Evolutionary conservation across 2,113 vertebrate genomes (phyloP), one percentile per base, ranked within the genome.

Genomic region (Siniperca knerii): DNA sequence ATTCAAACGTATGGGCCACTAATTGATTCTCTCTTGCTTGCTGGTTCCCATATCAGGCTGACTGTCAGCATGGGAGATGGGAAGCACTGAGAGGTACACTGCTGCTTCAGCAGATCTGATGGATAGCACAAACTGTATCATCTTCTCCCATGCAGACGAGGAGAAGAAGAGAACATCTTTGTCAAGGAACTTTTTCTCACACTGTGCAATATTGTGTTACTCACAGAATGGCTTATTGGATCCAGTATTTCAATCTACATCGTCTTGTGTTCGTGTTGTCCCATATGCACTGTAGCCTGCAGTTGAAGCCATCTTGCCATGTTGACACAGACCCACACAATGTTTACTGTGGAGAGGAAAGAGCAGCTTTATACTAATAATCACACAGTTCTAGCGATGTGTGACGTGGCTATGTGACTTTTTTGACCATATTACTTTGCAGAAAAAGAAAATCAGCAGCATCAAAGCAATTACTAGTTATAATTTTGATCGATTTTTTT

Each of bases 71-170:
- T 62, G 33, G 86, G 82, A 84, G 88, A 87, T 44, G 81, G 84
- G 79, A 70, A 64, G 74, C 65, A 75, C 57, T 84, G 73, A 84
- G 81, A 87, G 67, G 83, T 82, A 60, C 71, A 50, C 65, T 91
- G 92, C 93, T 86, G 86, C 61, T 78, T 94, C 94, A 94, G 93
- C 93, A 92, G 89, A 94, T 95, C 90, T 79, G 68, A 88, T 54
- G 77, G 77, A 89, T 92, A 79, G 44, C 68, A 61, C 58, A 81
- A 62, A 77, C 40, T 40, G 79, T 83, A 67, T 60, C 70, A 61
- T 82, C 83, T 72, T 84, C 64, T 73, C n/a, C 74, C 10, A 46
- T 74, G 81, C 68, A 86, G 75, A 86, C 46, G 25, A 75, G 79
- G 54, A 71, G 68, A 23, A 44, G 54, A 79, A 42, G 37, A 61